Evolutionary conservation across 2,113 vertebrate species (phyloP).

Genomic region (Grammomys dolichurus): DNA sequence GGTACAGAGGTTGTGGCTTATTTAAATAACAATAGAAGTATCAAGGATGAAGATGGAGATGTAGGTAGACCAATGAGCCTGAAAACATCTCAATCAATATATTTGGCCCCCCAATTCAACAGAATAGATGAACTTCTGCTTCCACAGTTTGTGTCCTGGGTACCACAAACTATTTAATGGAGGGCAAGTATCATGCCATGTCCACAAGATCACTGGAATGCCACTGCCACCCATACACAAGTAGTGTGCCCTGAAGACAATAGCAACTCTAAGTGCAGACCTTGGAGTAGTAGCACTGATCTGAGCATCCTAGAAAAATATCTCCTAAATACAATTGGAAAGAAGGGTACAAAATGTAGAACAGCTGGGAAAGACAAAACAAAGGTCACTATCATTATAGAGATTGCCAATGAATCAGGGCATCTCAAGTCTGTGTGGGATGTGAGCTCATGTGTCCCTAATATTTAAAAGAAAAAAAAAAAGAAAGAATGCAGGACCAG

Average conservation of each 20-base stretch:
- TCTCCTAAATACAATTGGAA: background rate
- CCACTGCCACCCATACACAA: background rate
- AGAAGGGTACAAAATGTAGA: background rate
- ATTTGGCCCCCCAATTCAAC: background rate
- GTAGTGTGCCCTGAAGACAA: background rate
- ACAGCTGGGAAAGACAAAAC: too few species aligned
- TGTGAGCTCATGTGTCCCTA: background rate
- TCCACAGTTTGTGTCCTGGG: background rate
- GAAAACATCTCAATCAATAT: background rate
- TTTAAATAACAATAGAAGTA: background rate
- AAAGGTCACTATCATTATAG: too few species aligned
- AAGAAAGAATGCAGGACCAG: background rate
- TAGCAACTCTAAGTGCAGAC: background rate
- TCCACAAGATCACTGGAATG: background rate
- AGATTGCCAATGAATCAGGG: too few species aligned
- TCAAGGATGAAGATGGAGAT: background rate
- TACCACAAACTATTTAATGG: background rate
- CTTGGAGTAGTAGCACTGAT: background rate
- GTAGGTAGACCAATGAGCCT: background rate
- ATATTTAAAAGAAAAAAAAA: background rate
- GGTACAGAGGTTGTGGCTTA: background rate
- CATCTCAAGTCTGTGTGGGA: too few species aligned
- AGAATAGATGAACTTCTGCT: background rate
- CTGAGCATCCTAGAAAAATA: background rate
- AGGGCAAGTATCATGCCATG: background rate